Conservation (phyloP, 1,140 invertebrate genomes). For the Drosophila sechellia region DNA sequence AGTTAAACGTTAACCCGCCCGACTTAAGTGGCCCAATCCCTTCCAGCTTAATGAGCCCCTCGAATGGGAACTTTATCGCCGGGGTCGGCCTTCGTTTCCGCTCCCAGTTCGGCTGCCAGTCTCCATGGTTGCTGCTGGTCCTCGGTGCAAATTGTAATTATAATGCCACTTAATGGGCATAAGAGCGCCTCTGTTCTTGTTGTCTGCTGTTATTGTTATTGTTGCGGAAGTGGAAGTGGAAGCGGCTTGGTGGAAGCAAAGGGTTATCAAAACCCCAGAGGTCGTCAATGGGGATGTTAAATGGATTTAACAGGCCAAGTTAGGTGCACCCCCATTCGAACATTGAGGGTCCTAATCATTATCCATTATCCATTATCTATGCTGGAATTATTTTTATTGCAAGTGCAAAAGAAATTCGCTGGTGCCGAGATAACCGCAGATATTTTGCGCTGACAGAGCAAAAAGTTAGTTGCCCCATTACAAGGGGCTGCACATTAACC, state of each 20-base stretch:
- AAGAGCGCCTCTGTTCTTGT: conserved; percentile 35
- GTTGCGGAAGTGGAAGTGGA: conserved; percentile 5
- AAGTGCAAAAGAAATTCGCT: conserved; percentile 36
- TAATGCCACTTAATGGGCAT: conserved; percentile 77
- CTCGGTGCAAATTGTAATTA: conserved; percentile 69
- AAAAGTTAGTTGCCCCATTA: conserved; percentile 65
- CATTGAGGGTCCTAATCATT: conserved; percentile 23
- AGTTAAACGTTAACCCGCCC: conserved; percentile 48
- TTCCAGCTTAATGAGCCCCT: conserved; percentile 70
- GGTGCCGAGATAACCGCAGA: conserved; percentile 42
- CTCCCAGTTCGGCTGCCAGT: neutral
- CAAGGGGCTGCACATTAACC: conserved; percentile 62
- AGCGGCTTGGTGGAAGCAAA: neutral
- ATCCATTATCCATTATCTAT: conserved; percentile 51
- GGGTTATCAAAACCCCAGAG: conserved; percentile 8
- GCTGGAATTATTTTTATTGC: conserved; percentile 73
- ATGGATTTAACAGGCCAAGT: conserved; percentile 16
- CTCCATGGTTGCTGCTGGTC: neutral
- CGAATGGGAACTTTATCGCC: conserved; percentile 68
- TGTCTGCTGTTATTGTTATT: conserved; percentile 28
- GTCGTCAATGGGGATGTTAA: conserved; percentile 20
- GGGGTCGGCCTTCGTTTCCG: conserved; percentile 12
- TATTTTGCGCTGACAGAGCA: conserved; percentile 58
- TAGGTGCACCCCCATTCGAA: neutral
- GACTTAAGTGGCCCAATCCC: conserved; percentile 57